phyloP scores from a whole-genome alignment of 2,888 invertebrate genomes.

The Orchestes rusci region DNA sequence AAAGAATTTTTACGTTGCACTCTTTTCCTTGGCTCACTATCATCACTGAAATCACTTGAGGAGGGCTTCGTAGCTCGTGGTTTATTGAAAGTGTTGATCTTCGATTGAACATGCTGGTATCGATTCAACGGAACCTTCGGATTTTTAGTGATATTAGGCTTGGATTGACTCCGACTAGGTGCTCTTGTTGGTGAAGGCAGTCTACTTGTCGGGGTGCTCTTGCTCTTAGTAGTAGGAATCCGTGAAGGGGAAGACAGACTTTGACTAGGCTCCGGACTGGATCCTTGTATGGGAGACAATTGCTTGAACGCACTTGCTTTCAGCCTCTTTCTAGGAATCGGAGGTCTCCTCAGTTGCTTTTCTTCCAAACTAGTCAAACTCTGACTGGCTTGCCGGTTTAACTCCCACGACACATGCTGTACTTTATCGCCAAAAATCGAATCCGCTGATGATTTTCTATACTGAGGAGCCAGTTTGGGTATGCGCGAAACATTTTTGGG shows the following conservation, averaged over 20 bases:
- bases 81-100: conserved; percentile 41
- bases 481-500: conserved; percentile 30
- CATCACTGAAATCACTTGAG: conserved; percentile 32
- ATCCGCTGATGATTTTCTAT: conserved; percentile 28
- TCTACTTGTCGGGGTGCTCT: conserved; percentile 36
- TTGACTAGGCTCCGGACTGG: conserved; percentile 42
- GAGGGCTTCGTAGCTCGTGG: conserved; percentile 40
- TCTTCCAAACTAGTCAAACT: conserved; percentile 37
- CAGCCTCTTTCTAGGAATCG: conserved; percentile 31
- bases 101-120: conserved; percentile 41
- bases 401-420: conserved; percentile 25
- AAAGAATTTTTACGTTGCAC: conserved; percentile 31
- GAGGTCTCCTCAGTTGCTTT: conserved; percentile 25
- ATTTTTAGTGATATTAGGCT: conserved; percentile 25
- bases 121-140: conserved; percentile 34
- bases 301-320: conserved; percentile 35
- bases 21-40: conserved; percentile 28
- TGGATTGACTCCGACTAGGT: conserved; percentile 29
- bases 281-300: conserved; percentile 40
- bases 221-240: conserved; percentile 33
- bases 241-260: conserved; percentile 40
- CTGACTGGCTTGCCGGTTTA: conserved; percentile 37
- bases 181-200: conserved; percentile 34
- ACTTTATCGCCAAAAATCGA: conserved; percentile 36
- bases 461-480: conserved; percentile 28